Base-by-base conservation (phyloP, 2,113 vertebrate species). In the Colossoma macropomum region DNA sequence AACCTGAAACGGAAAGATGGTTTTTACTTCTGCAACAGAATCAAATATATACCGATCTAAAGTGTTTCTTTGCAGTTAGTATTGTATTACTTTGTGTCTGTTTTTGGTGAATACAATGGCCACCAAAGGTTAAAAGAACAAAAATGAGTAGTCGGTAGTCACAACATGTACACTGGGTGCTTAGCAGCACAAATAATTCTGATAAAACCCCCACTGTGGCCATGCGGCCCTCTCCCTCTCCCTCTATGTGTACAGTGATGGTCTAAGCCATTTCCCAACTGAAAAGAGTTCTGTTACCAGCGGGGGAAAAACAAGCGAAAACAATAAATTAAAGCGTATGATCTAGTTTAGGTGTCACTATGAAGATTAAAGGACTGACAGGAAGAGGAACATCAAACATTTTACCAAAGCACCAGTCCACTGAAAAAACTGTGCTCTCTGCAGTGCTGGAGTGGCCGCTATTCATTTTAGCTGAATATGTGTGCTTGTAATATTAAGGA, bases 281-380 rank as follows among this genome's bases (percentile, higher is more conserved):
- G 45, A 13, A 5, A 68, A 38, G 9, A 34, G n/a, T 77, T 68
- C 59, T 25, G 21, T 62, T 77, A 3, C 15, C 45, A n/a, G 21
- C 9, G 23, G 3, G 10, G 19, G 21, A n/a, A 45, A 71, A n/a
- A 71, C 21, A 45, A 45, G 34, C 15, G n/a, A n/a, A n/a, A 70
- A 70, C 66, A 38, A 70, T 38, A 70, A 71, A 71, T 71, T 71
- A 71, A 71, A 71, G 68, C 38, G 11, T n/a, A 45, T 38, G 68
- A 45, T 71, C 45, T 69, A 71, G 50, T 77, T 75, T 60, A 77
- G 63, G 34, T 62, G 52, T 75, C 25, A 4, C 27, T 71, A 54
- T 71, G 65, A 71, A 48, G 34, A 77, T 77, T 41, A 45, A 83
- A 71, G 13, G 38, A 13, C 68, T 71, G 68, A 71, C 34, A 45